Conservation (phyloP, 2,888 invertebrate genomes). For the Cordilura impudica region DNA sequence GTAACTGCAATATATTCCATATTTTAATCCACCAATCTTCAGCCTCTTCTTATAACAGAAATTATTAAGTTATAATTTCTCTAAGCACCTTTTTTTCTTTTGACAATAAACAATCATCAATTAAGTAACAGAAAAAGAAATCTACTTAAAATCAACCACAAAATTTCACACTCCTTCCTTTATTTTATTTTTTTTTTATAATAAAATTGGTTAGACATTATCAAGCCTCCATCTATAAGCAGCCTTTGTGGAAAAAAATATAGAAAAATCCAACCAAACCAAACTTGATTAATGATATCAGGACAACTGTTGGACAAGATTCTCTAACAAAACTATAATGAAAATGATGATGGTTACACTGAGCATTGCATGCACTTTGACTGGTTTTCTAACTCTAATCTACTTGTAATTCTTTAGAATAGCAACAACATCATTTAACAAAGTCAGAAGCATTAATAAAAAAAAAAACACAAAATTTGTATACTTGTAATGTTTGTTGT, state of each 20-base stretch:
- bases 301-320: conserved; percentile 51
- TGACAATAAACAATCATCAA: neutral
- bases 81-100: too few relatives aligned
- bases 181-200: conserved; percentile 22
- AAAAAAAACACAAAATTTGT: too few relatives aligned
- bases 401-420: conserved; percentile 56
- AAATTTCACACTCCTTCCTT: conserved; percentile 59
- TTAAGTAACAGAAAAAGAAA: conserved; percentile 11
- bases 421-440: conserved; percentile 67
- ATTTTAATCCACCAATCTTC: too few relatives aligned
- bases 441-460: conserved; percentile 55
- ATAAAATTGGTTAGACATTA: conserved; percentile 52
- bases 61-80: too few relatives aligned
- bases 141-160: conserved; percentile 46
- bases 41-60: too few relatives aligned
- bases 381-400: conserved; percentile 33
- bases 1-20: too few relatives aligned
- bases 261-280: conserved; percentile 23
- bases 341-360: conserved; percentile 52
- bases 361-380: neutral
- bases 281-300: conserved; percentile 56
- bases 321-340: conserved; percentile 46
- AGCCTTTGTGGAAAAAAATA: neutral
- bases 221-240: conserved; percentile 30
- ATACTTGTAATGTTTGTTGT: conserved; percentile 8